A percentile compares a stretch with the other conserved stretches of the same genome.
Conservation (phyloP, 1,140 invertebrate genomes). For the Lepidurus packardi region DNA sequence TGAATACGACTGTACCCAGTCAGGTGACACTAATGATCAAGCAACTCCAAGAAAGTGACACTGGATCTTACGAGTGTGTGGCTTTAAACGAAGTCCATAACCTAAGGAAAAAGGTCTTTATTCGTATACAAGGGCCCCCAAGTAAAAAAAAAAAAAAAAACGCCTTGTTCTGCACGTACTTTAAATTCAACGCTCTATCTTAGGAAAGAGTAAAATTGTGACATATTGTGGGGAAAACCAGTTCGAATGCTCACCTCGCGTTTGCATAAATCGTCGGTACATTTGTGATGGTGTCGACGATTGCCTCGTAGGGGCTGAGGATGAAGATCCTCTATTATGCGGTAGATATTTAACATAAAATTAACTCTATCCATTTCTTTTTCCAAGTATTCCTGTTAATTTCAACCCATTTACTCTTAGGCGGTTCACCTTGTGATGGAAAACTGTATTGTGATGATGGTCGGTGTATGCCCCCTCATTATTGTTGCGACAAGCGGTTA, state of each 20-base stretch:
- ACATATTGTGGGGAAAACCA: conserved; percentile 44
- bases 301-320: conserved; percentile 77
- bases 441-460: conserved; percentile 49
- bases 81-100: conserved; percentile 37
- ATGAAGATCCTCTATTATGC: conserved; percentile 41
- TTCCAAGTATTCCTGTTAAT: conserved; percentile 11
- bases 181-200: not conserved
- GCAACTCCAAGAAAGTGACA: conserved; percentile 41
- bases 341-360: not conserved
- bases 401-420: conserved; percentile 37
- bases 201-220: conserved; percentile 36
- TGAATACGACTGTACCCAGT: conserved; percentile 35
- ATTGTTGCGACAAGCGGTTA: conserved; percentile 49
- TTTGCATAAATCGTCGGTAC: conserved; percentile 85
- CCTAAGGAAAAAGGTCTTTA: conserved; percentile 36
- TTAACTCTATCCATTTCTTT: too few relatives aligned
- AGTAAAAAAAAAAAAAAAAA: conserved; percentile 39
- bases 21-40: conserved; percentile 40
- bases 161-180: not conserved
- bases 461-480: conserved; percentile 49
- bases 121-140: conserved; percentile 39
- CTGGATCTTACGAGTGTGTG: conserved; percentile 43
- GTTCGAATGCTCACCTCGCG: conserved; percentile 63
- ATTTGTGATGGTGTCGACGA: conserved; percentile 87
- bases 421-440: conserved; percentile 47